Base-by-base conservation (phyloP, 2,888 invertebrate genomes). In the Diogma glabrata region DNA sequence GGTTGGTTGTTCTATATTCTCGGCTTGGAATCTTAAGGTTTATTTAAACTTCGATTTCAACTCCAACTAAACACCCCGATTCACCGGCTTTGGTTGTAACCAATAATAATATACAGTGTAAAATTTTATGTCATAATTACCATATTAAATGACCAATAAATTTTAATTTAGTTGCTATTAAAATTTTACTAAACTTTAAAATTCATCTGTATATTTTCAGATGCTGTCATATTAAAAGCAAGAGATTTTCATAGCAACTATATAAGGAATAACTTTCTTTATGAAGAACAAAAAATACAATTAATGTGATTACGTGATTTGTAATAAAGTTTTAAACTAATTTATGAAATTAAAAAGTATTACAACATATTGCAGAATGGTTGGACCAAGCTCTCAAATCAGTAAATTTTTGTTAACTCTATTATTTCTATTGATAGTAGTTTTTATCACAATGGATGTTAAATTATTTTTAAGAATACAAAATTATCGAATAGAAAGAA, bases 391-490 rank as follows among this genome's bases (percentile, higher is more conserved):
- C 53, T 82, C 83, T 7, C 81, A 82, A 71, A 77, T 82, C 40
- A 84, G 83, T 67, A 84, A 83, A 72, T 65, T 83, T 48, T 71
- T 84, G 49, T 71, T 82, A 47, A 63, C 72, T 9, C 63, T 82
- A 38, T 67, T 85, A 17, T 63, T 81, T 53, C 53, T 75, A 50
- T 67, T 80, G 33, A 61, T 83, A 51, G 59, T 77, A 30, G 87
- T 79, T 64, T 87, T 82, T 61, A 63, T 82, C 46, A 78, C 73
- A 57, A 85, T 87, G 86, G 87, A 87, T 66, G 74, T 78, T 38
- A 76, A 80, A 58, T 69, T 87, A 54, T 85, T 81, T 69, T 63
- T 82, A 59, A 74, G 87, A 53, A 80, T 87, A 64, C 80, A 80
- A 61, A 74, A 82, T 59, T 86, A 81, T 64, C 78, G 76, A 23